phyloP scores from a whole-genome alignment of 2,797 vertebrate species.

The Betta splendens region DNA sequence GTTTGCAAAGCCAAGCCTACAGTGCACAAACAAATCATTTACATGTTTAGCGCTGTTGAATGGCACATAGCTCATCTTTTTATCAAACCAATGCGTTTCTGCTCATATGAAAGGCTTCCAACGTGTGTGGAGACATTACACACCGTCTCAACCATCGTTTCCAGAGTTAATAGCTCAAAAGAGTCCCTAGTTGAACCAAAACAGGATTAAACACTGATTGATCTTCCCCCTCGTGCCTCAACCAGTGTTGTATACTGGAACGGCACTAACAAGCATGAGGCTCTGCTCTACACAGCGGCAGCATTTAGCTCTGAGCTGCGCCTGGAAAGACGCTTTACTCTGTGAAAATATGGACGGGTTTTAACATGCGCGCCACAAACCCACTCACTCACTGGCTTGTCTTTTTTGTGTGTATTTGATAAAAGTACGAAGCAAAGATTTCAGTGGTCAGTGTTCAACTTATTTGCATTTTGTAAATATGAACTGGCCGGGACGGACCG shows the following conservation, averaged over 20 bases:
- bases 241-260: conserved; percentile 36
- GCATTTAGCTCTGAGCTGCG: conserved; percentile 10
- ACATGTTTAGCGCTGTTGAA: conserved; percentile 21
- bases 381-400: too few species aligned
- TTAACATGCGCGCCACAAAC: too few species aligned
- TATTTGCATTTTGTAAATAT: too few species aligned
- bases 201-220: conserved; percentile 59
- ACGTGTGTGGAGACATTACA: conserved; percentile 58
- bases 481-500: too few species aligned
- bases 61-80: conserved; percentile 10
- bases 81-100: conserved; percentile 27
- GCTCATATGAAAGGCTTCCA: conserved; percentile 29
- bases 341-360: too few species aligned
- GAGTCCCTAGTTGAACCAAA: conserved; percentile 39
- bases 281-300: conserved; percentile 21
- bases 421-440: too few species aligned
- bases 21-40: conserved; percentile 6
- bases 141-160: conserved; percentile 44
- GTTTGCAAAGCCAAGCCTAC: background rate
- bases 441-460: too few species aligned
- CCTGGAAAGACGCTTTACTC: conserved; percentile 24
- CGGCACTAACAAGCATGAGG: conserved; percentile 41
- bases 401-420: too few species aligned
- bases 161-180: conserved; percentile 62
- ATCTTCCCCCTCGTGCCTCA: conserved; percentile 55